These are phyloP conservation scores for Notodonta ziczac DNA, from an alignment of 2,888 invertebrate genomes.

Conservation along the genomic window DNA sequence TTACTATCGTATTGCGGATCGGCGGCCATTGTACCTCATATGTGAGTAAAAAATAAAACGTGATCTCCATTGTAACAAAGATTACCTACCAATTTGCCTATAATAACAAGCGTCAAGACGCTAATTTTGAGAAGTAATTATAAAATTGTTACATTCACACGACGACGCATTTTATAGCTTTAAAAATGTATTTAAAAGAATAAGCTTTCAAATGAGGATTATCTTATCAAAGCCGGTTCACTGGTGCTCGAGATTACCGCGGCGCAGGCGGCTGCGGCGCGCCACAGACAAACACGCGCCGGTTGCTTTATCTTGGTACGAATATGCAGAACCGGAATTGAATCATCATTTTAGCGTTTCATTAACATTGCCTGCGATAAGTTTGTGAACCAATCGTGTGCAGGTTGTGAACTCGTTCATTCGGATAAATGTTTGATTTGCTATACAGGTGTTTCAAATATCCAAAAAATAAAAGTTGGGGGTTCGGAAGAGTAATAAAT, in stretches of 20 bases:
- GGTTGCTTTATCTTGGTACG: conserved; percentile 1
- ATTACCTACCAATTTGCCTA: neutral
- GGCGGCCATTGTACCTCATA: neutral
- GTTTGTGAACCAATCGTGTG: conserved; percentile 40
- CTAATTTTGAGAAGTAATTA: conserved; percentile 3
- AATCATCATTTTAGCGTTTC: conserved; percentile 59
- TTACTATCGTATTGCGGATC: conserved; percentile 9
- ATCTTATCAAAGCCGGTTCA: conserved; percentile 5
- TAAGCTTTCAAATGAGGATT: conserved; percentile 11
- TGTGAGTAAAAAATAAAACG: conserved; percentile 5
- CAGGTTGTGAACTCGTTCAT: conserved; percentile 1
- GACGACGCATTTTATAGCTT: conserved; percentile 6
- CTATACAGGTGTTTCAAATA: neutral
- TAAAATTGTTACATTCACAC: conserved; percentile 3
- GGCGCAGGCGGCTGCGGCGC: conserved; percentile 5
- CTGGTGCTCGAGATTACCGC: conserved; percentile 2
- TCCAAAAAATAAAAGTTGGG: too few species aligned
- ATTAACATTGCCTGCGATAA: conserved; percentile 49
- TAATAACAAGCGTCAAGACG: neutral
- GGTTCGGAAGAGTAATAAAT: too few species aligned
- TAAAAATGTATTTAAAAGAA: conserved; percentile 10
- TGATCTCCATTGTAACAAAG: neutral
- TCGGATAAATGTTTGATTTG: neutral
- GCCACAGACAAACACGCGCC: conserved; percentile 4
- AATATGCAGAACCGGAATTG: conserved; percentile 43